These are phyloP conservation scores for Heteractis magnifica DNA, from an alignment of 92 coral and sea anemone species.

Conservation along the genomic window DNA sequence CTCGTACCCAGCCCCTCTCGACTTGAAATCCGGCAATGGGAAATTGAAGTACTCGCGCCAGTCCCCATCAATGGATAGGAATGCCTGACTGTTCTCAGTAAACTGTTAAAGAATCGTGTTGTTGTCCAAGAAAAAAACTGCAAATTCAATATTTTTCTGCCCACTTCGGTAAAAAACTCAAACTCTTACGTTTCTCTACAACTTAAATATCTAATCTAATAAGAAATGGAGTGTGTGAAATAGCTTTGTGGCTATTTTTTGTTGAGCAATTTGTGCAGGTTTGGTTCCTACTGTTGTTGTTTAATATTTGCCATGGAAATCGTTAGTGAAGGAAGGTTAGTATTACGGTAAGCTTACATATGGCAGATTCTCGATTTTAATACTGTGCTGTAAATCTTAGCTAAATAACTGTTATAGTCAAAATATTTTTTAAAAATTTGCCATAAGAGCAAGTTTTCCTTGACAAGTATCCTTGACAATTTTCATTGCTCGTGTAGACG, in stretches of 20 bases:
- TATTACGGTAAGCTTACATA: background rate
- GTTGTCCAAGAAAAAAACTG: background rate
- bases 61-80: background rate
- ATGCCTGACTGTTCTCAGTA: conserved; percentile 16
- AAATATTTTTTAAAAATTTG: too few relatives aligned
- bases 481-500: too few relatives aligned
- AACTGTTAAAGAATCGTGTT: conserved; percentile 7
- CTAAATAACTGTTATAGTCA: too few relatives aligned
- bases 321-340: conserved; percentile 74
- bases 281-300: background rate
- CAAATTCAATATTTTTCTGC: background rate
- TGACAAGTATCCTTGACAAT: too few relatives aligned
- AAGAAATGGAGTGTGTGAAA: background rate
- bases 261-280: background rate
- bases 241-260: background rate
- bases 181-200: background rate
- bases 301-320: conserved; percentile 57
- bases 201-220: background rate
- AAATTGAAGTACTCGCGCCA: background rate
- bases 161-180: background rate
- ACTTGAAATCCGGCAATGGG: too few relatives aligned
- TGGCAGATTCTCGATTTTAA: background rate
- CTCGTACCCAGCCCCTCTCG: too few relatives aligned
- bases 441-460: too few relatives aligned
- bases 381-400: background rate